A percentile compares a stretch with the other conserved stretches of the same genome.
Evolutionary conservation across 2,113 vertebrate genomes (phyloP).

Genomic region (Gymnobelideus leadbeateri): DNA sequence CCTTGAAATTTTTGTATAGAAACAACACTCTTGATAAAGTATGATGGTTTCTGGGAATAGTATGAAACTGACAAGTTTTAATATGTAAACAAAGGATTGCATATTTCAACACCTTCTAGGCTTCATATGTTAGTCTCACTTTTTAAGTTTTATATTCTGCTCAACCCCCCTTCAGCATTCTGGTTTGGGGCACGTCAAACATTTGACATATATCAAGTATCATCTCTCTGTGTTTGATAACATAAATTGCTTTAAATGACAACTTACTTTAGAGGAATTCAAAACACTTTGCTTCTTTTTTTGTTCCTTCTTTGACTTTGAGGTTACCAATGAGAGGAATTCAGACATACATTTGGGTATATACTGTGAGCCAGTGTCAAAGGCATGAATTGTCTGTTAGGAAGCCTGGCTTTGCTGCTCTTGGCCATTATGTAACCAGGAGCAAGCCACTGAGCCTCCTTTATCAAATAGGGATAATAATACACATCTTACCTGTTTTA

Average conservation of each 20-base stretch:
- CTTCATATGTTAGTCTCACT: background rate
- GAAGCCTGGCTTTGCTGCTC: background rate
- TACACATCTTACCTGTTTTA: background rate
- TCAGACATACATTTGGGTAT: background rate
- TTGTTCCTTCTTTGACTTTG: background rate
- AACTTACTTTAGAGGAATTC: conserved; percentile 8
- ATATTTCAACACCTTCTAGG: background rate
- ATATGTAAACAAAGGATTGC: conserved; percentile 20
- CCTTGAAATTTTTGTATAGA: conserved; percentile 30
- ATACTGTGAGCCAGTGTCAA: background rate
- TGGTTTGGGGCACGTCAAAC: background rate
- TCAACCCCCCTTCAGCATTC: conserved; percentile 20
- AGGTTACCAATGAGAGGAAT: background rate
- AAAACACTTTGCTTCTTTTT: conserved; percentile 10
- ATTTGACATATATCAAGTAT: conserved; percentile 28
- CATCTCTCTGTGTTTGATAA: background rate
- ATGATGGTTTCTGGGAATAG: conserved; percentile 23
- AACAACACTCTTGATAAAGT: conserved; percentile 5
- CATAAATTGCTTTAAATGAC: background rate
- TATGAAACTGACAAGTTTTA: conserved; percentile 12
- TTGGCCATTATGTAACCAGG: background rate
- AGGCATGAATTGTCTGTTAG: background rate
- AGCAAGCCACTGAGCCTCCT: background rate
- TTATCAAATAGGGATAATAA: background rate
- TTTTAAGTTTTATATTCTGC: conserved; percentile 51